Base-by-base conservation (phyloP, 2,888 invertebrate genomes). In the Diogma glabrata region DNA sequence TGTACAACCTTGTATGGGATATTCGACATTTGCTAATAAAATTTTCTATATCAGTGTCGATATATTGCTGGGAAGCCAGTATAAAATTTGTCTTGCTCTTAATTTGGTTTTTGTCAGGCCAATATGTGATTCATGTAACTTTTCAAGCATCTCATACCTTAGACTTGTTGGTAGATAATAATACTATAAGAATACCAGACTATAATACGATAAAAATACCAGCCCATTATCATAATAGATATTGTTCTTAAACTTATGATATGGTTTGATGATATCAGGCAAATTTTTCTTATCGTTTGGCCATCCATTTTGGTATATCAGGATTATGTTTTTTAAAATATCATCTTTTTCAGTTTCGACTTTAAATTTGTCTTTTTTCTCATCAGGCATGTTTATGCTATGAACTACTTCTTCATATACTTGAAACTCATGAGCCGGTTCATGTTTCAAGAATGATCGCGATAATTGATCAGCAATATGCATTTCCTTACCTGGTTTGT, bases 51-150 rank as follows among this genome's bases (percentile, higher is more conserved):
- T n/a, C n/a, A n/a, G n/a, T n/a, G n/a, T n/a, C n/a, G n/a, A n/a
- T n/a, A n/a, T n/a, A n/a, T n/a, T n/a, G n/a, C n/a, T n/a, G n/a
- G n/a, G n/a, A n/a, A n/a, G 30, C 49, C 49, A 49, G 49, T 47
- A 52, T 19, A 52, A 26, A 47, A 26, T 47, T 7, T 33, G 28
- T 43, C 43, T 23, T 4, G 26, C 43, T 19, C 48, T 30, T n/a
- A 20, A 20, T 24, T 49, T 23, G 4, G 43, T 23, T 22, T 30
- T 52, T 9, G 30, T 43, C 40, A 49, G 48, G 4, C 51, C 51
- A 22, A 49, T 10, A 14, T 49, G 49, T 10, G 45, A 9, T 47
- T 12, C 45, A 52, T 52, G 49, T 23, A 51, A 36, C n/a, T 16
- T 30, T 28, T 33, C 40, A 26, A 26, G 10, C 28, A 26, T 26